A percentile compares a stretch with the other conserved stretches of the same genome.
phyloP scores from a whole-genome alignment of 2,888 invertebrate genomes.

The Tortrix viridana region DNA sequence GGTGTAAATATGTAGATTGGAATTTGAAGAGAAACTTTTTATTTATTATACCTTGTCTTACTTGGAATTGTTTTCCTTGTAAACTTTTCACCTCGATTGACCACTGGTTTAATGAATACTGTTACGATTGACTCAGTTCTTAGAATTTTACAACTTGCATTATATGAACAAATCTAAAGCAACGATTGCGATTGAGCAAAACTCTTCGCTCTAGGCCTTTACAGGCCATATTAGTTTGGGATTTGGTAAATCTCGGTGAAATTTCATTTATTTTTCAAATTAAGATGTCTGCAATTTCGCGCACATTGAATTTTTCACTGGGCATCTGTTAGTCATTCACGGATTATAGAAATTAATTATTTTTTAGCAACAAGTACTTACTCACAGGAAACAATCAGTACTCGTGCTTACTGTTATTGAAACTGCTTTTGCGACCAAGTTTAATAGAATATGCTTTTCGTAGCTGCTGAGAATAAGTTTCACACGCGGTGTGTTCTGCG shows the following conservation, averaged over 20 bases:
- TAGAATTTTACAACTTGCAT: too few species aligned
- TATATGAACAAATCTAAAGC: too few species aligned
- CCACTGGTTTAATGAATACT: neutral
- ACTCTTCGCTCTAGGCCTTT: too few species aligned
- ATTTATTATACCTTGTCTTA: constrained; percentile 39
- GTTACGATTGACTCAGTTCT: neutral
- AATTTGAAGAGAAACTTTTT: constrained; percentile 51
- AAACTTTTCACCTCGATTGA: neutral
- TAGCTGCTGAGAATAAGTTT: constrained; percentile 19
- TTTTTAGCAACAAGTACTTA: too few species aligned
- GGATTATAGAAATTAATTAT: too few species aligned
- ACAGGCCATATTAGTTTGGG: too few species aligned
- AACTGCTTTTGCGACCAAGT: constrained; percentile 11
- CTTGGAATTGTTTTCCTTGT: neutral
- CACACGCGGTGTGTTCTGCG: constrained; percentile 34
- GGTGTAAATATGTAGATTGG: constrained; percentile 43
- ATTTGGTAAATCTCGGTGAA: too few species aligned
- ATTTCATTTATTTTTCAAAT: too few species aligned
- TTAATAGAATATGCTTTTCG: constrained; percentile 7
- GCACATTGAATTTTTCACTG: too few species aligned
- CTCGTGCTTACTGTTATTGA: neutral
- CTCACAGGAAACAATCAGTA: neutral
- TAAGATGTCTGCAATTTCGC: too few species aligned
- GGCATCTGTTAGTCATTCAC: too few species aligned
- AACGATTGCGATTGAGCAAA: too few species aligned